These are phyloP conservation scores for Chrysogorgia sp. DNA, from an alignment of 92 coral and sea anemone species.

Conservation along the genomic window DNA sequence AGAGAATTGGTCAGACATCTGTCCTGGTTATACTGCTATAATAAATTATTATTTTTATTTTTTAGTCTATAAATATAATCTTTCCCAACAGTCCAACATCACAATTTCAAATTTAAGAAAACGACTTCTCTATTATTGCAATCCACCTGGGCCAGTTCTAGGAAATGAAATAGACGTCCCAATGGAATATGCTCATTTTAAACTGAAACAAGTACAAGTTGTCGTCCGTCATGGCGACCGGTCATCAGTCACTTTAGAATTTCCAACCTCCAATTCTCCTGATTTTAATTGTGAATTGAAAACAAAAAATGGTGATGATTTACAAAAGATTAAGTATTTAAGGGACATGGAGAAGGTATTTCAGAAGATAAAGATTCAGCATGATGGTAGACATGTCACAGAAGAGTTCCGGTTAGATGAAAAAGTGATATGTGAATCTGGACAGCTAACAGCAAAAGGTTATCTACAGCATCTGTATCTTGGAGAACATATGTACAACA, in stretches of 20 bases:
- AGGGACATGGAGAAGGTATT: conserved; percentile 39
- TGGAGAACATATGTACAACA: conserved; percentile 68
- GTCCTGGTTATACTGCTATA: no score
- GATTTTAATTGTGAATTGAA: conserved; percentile 70
- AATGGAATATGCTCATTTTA: conserved; percentile 40
- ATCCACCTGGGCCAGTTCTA: conserved; percentile 67
- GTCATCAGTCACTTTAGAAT: conserved; percentile 47
- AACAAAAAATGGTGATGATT: conserved; percentile 31
- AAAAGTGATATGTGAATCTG: conserved; percentile 57
- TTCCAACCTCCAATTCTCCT: conserved; percentile 49
- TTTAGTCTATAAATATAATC: conserved; percentile 1
- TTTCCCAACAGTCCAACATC: neutral
- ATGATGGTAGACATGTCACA: conserved; percentile 20
- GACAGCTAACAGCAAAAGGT: conserved; percentile 78
- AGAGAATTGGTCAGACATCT: no score
- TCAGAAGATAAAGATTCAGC: conserved; percentile 24
- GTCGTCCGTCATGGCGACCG: conserved; percentile 93
- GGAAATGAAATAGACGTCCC: conserved; percentile 69
- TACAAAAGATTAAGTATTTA: conserved; percentile 63
- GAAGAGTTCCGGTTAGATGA: conserved; percentile 36
- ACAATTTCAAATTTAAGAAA: neutral
- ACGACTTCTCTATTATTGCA: conserved; percentile 62
- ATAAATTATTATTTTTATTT: neutral
- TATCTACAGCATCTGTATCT: conserved; percentile 78
- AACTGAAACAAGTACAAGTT: conserved; percentile 73